These are phyloP conservation scores for Formica exsecta DNA, from an alignment of 1,140 invertebrate genomes.

Conservation along the genomic window DNA sequence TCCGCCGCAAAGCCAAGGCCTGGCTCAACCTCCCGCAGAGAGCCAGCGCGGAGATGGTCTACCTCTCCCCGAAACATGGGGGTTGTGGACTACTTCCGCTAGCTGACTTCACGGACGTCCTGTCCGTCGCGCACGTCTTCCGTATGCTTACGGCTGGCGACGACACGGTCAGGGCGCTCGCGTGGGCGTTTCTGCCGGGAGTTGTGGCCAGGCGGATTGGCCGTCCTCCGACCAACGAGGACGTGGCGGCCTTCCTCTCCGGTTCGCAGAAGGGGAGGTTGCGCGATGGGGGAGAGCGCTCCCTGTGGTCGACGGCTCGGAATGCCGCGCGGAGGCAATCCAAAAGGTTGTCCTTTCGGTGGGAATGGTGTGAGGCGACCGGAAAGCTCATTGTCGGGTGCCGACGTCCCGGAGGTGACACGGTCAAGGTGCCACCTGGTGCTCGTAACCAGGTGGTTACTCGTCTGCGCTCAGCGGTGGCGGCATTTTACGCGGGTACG, in stretches of 20 bases:
- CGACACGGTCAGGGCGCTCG: too few relatives aligned
- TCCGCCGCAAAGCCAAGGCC: not conserved
- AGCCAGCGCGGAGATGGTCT: constrained; percentile 5
- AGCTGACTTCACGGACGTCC: not conserved
- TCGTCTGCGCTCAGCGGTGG: too few relatives aligned
- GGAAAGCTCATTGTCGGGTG: not conserved
- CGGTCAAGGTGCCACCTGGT: not conserved
- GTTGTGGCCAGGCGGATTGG: too few relatives aligned
- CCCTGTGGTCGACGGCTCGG: not conserved
- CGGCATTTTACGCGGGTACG: not conserved
- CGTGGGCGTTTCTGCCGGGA: too few relatives aligned
- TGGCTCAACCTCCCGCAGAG: constrained; percentile 11
- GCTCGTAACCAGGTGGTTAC: too few relatives aligned
- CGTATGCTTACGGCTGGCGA: too few relatives aligned
- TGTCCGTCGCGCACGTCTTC: not conserved
- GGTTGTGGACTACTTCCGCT: constrained; percentile 19
- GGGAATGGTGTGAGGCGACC: not conserved
- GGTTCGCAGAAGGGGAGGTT: not conserved
- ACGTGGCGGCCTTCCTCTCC: not conserved
- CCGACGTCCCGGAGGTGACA: not conserved
- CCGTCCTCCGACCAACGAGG: not conserved
- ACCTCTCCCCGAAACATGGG: not conserved
- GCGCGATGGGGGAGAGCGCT: not conserved
- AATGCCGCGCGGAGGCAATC: not conserved
- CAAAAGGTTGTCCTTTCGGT: not conserved